These are phyloP conservation scores for Pseudolaguvia tuberculata DNA, from an alignment of 2,113 vertebrate genomes.

Conservation along the genomic window DNA sequence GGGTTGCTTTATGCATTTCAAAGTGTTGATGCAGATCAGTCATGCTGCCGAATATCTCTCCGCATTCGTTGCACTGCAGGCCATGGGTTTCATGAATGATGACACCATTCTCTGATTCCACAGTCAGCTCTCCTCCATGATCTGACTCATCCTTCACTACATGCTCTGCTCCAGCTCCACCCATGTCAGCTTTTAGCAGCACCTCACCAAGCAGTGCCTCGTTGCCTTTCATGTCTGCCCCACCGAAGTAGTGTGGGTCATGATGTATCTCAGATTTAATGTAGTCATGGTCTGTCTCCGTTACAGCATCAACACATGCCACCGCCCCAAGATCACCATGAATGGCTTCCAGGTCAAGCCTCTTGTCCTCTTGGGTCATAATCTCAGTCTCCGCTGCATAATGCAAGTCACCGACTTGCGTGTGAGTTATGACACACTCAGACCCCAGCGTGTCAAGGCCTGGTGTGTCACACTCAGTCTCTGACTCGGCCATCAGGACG, in stretches of 20 bases:
- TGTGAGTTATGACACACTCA: slow-evolving; percentile 79
- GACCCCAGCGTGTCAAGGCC: slow-evolving; percentile 78
- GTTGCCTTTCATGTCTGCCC: slow-evolving; percentile 58
- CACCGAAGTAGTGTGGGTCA: slow-evolving; percentile 70
- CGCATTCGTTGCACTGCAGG: slow-evolving; percentile 74
- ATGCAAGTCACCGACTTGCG: slow-evolving; percentile 73
- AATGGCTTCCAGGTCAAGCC: slow-evolving; percentile 69
- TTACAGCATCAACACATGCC: slow-evolving; percentile 69
- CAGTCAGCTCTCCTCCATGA: slow-evolving; percentile 69
- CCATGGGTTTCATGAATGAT: slow-evolving; percentile 76
- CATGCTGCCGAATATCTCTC: slow-evolving; percentile 73
- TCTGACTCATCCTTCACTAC: slow-evolving; percentile 72
- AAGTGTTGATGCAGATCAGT: slow-evolving; percentile 75
- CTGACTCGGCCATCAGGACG: slow-evolving; percentile 78
- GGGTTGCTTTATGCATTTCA: slow-evolving; percentile 73
- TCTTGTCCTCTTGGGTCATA: slow-evolving; percentile 72
- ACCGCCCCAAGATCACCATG: slow-evolving; percentile 69
- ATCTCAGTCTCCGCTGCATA: slow-evolving; percentile 74
- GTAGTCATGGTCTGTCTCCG: slow-evolving; percentile 73
- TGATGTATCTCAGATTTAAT: slow-evolving; percentile 68
- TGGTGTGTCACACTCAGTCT: slow-evolving; percentile 78
- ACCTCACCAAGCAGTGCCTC: slow-evolving; percentile 70
- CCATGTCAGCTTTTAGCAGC: slow-evolving; percentile 65
- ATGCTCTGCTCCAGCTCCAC: slow-evolving; percentile 57
- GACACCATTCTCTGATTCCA: slow-evolving; percentile 73